Conservation (phyloP, 2,888 invertebrate species). For the Clivina fossor region DNA sequence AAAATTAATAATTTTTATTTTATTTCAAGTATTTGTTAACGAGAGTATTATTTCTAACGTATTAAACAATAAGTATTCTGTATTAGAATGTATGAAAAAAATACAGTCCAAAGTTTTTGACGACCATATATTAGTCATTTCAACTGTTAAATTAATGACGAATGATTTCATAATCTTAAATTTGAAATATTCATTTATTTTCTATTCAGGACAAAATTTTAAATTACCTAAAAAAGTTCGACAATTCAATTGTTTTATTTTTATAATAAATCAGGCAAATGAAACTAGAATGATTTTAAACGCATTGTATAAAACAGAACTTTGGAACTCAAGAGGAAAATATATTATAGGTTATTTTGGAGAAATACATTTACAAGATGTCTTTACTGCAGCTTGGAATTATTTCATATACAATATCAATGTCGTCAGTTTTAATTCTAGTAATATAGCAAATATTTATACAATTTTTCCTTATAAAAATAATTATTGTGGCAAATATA, state of each 20-base stretch:
- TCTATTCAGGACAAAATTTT: background rate
- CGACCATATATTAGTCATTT: background rate
- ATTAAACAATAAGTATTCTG: too few relatives aligned
- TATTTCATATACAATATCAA: too few relatives aligned
- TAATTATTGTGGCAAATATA: too few relatives aligned
- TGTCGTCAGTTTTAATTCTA: too few relatives aligned
- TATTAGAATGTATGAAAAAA: background rate
- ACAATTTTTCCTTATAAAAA: too few relatives aligned
- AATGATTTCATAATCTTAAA: background rate
- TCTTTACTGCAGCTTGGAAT: constrained; percentile 5
- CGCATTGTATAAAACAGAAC: background rate
- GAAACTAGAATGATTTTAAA: background rate
- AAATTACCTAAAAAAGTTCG: constrained; percentile 4
- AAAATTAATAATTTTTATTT: too few relatives aligned
- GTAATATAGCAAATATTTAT: too few relatives aligned
- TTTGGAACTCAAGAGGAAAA: constrained; percentile 9
- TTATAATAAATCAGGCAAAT: background rate
- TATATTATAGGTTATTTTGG: constrained; percentile 6
- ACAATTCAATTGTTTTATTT: constrained; percentile 2
- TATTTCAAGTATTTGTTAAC: too few relatives aligned
- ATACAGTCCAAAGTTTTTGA: background rate
- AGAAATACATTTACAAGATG: background rate
- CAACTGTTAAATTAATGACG: background rate
- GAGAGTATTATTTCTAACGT: too few relatives aligned
- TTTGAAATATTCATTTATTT: background rate